Evolutionary conservation across 2,797 vertebrate genomes (phyloP).

Genomic region (Percopsis omiscomaycus): DNA sequence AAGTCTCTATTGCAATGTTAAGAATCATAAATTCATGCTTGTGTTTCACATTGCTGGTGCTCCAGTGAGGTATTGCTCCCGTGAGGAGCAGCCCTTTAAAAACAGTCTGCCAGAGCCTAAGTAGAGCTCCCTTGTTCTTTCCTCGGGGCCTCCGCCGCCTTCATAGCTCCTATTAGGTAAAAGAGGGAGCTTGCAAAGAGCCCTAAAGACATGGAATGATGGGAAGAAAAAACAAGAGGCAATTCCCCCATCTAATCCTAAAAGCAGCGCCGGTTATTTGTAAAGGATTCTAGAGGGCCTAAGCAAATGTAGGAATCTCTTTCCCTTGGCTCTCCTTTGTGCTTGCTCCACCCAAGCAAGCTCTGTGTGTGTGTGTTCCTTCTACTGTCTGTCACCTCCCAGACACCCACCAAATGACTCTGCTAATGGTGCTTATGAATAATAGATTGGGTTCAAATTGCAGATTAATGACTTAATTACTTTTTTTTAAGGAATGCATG

Average conservation of each 20-base stretch:
- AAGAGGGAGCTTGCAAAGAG: conserved; percentile 1
- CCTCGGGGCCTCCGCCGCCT: background rate
- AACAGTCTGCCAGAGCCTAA: background rate
- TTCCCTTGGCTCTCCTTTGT: background rate
- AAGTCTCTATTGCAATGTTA: background rate
- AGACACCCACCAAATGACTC: conserved; percentile 22
- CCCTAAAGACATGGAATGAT: background rate
- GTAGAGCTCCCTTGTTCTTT: background rate
- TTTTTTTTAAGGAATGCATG: too few relatives aligned
- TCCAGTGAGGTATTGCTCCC: conserved; percentile 4
- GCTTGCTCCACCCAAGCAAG: background rate
- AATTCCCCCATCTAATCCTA: conserved; percentile 19
- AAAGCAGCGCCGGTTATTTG: conserved; percentile 18
- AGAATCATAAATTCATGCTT: background rate
- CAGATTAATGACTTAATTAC: background rate
- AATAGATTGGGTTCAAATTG: conserved; percentile 32
- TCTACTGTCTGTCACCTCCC: conserved; percentile 16
- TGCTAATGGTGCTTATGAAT: conserved; percentile 34
- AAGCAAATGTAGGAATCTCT: conserved; percentile 7
- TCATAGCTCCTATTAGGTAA: conserved; percentile 8
- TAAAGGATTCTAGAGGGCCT: background rate
- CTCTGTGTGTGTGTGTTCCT: background rate
- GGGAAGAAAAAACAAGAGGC: background rate
- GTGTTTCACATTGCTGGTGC: background rate
- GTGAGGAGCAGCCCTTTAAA: conserved; percentile 31